Conservation (phyloP, 2,113 vertebrate genomes). For the Mirounga angustirostris region DNA sequence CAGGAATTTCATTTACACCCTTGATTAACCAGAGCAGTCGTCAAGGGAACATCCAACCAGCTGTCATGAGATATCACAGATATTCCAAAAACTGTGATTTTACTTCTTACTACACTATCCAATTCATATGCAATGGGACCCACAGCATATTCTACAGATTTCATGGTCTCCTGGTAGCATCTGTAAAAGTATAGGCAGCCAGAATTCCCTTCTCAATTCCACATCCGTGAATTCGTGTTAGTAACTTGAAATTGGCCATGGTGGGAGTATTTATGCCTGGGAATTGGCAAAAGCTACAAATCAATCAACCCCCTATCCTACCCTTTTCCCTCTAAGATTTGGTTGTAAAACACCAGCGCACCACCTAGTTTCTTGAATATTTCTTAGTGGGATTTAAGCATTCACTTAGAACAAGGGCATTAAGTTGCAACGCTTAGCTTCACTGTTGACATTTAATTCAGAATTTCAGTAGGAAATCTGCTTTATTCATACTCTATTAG, state of each 20-base stretch:
- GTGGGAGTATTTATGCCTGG: not conserved
- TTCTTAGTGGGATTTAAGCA: conserved; percentile 63
- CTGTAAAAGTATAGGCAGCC: conserved; percentile 27
- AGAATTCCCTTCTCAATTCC: not conserved
- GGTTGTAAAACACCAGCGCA: not conserved
- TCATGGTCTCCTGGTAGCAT: not conserved
- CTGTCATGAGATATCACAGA: conserved; percentile 73
- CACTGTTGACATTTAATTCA: conserved; percentile 73
- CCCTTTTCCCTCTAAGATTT: not conserved
- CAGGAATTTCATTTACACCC: conserved; percentile 77
- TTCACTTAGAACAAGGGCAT: conserved; percentile 65
- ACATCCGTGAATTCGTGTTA: not conserved
- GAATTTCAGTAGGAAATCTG: conserved; percentile 68
- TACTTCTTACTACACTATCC: conserved; percentile 76
- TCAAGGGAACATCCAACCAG: conserved; percentile 84
- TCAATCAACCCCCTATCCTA: rapidly evolving
- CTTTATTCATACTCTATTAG: conserved; percentile 43
- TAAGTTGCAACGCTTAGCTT: conserved; percentile 65
- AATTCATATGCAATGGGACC: conserved; percentile 67
- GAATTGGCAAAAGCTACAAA: not conserved
- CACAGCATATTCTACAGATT: conserved; percentile 54
- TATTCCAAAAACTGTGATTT: conserved; percentile 81
- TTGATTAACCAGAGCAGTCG: conserved; percentile 85
- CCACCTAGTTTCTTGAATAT: conserved; percentile 18
- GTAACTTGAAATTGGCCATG: not conserved